A percentile compares a stretch with the other conserved stretches of the same genome.
Evolutionary conservation across 1,140 invertebrate species (phyloP).

Genomic region (Trigoniulus corallinus): DNA sequence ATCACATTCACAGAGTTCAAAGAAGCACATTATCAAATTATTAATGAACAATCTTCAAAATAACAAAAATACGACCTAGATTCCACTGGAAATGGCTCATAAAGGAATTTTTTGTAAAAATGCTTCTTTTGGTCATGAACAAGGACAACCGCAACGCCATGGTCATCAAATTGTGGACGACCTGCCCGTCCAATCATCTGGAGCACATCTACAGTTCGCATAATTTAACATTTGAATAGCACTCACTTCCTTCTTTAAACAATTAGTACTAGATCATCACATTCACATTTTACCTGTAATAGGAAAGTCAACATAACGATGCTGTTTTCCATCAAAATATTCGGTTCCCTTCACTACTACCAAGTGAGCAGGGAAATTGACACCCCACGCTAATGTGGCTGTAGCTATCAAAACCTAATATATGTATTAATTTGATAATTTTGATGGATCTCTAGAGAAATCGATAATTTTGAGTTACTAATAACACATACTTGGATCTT

Average conservation of each 20-base stretch:
- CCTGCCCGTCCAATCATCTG: conserved; percentile 99
- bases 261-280: too few relatives aligned
- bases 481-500: conserved; percentile 71
- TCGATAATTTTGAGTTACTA: conserved; percentile 4
- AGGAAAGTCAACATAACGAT: conserved; percentile 97
- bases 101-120: conserved; percentile 98
- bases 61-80: conserved; percentile 39
- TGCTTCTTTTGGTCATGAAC: conserved; percentile 98
- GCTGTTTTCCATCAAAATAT: conserved; percentile 92
- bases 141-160: conserved; percentile 87
- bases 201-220: conserved; percentile 41
- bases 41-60: not conserved
- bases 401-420: conserved; percentile 92
- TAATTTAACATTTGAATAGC: not conserved
- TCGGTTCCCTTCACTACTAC: conserved; percentile 77
- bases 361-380: conserved; percentile 91
- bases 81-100: conserved; percentile 98
- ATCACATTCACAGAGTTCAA: conserved; percentile 2
- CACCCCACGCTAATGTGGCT: conserved; percentile 95
- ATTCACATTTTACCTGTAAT: conserved; percentile 95
- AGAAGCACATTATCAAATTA: not conserved
- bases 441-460: conserved; percentile 13
- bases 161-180: conserved; percentile 86
- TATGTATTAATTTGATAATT: too few relatives aligned
- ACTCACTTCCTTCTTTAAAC: too few relatives aligned